A percentile compares a stretch with the other conserved stretches of the same genome.
Conservation (phyloP, 2,797 vertebrate genomes). For the Triplophysa yarkandensis region DNA sequence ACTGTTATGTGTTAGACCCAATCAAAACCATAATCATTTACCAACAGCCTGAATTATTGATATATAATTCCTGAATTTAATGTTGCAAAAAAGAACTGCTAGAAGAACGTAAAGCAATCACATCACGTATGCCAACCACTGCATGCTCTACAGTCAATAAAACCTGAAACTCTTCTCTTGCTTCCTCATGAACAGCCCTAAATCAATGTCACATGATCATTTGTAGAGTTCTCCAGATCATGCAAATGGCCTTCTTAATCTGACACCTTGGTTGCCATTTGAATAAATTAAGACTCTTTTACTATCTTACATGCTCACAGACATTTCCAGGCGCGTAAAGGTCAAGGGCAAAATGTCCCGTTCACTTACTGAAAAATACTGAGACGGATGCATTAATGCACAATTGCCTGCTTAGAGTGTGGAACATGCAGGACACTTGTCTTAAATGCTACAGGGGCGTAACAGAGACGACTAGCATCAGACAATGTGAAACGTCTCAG, state of each 20-base stretch:
- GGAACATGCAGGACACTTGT: slow-evolving; percentile 23
- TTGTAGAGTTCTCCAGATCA: slow-evolving; percentile 39
- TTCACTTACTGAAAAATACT: slow-evolving; percentile 9
- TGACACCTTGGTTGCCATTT: slow-evolving; percentile 34
- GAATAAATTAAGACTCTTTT: slow-evolving; percentile 47
- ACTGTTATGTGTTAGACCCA: slow-evolving; percentile 1
- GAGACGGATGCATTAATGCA: slow-evolving; percentile 23
- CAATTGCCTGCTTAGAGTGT: slow-evolving; percentile 31
- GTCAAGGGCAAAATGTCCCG: slow-evolving; percentile 34
- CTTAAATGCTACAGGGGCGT: slow-evolving; percentile 25
- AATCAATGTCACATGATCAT: slow-evolving; percentile 42
- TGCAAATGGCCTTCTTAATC: slow-evolving; percentile 48
- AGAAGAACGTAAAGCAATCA: slow-evolving; percentile 4
- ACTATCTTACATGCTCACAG: slow-evolving; percentile 24
- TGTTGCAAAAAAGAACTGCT: slow-evolving; percentile 2
- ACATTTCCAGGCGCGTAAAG: slow-evolving; percentile 42
- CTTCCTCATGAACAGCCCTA: slow-evolving; percentile 18
- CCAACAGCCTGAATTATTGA: not conserved
- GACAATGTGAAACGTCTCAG: slow-evolving; percentile 1
- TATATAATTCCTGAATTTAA: slow-evolving; percentile 8
- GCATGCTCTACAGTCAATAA: slow-evolving; percentile 4
- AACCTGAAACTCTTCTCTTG: slow-evolving; percentile 21
- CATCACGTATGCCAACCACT: slow-evolving; percentile 18
- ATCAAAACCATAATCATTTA: not conserved
- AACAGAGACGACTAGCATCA: slow-evolving; percentile 12